A percentile compares a stretch with the other conserved stretches of the same genome.
Conservation (phyloP, 1,140 invertebrate genomes). For the Dryas iulia region DNA sequence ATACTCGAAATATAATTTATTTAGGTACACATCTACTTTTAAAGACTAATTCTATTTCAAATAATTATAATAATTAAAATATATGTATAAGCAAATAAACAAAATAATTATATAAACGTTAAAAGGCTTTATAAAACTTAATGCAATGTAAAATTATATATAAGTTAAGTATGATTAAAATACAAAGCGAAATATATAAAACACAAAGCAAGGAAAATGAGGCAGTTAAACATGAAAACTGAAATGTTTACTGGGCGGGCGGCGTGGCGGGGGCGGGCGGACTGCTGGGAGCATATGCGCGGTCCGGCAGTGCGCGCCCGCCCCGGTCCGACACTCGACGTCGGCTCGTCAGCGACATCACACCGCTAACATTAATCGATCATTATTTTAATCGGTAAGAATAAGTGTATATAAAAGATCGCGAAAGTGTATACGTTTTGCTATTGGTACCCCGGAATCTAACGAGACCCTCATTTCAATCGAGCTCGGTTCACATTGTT, state of each 20-base stretch:
- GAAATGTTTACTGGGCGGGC: constrained; percentile 56
- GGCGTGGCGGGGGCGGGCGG: constrained; percentile 43
- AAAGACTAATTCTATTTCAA: too few species aligned
- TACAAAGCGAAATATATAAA: constrained; percentile 10
- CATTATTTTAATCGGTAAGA: constrained; percentile 77
- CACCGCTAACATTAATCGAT: constrained; percentile 67
- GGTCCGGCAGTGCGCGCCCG: constrained; percentile 70
- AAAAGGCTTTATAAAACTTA: not conserved
- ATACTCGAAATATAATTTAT: too few species aligned
- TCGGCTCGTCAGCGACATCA: constrained; percentile 76
- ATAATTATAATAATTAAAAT: too few species aligned
- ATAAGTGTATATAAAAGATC: constrained; percentile 31
- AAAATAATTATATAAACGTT: not conserved
- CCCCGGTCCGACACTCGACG: constrained; percentile 78
- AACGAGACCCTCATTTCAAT: not conserved
- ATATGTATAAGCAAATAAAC: too few species aligned
- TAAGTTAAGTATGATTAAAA: not conserved
- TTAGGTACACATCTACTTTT: too few species aligned
- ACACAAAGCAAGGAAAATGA: constrained; percentile 23
- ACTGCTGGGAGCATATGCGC: constrained; percentile 35
- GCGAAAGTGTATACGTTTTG: constrained; percentile 43
- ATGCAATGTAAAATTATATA: not conserved
- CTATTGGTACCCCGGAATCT: not conserved
- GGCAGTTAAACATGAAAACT: constrained; percentile 41
- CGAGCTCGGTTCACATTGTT: not conserved